Percentiles rank a stretch among this genome's conserved stretches.
Conservation (phyloP, 2,888 invertebrate species). For the Uloborus plumipes region DNA sequence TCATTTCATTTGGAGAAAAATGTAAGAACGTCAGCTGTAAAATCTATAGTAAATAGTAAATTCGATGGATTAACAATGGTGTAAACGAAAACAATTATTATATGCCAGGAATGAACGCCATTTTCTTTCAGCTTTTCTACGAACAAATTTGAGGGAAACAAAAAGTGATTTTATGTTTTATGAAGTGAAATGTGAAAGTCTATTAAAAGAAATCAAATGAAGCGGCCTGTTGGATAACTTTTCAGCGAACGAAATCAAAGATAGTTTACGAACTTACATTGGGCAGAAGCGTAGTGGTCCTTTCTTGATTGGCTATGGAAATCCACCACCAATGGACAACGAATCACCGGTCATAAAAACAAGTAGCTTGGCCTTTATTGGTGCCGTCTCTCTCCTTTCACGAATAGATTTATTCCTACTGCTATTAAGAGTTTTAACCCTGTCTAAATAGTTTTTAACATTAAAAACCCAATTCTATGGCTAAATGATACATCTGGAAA, state of each 20-base stretch:
- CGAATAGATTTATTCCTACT: slow-evolving; percentile 18
- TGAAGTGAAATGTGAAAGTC: neutral
- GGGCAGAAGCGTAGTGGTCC: slow-evolving; percentile 77
- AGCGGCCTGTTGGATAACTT: slow-evolving; percentile 59
- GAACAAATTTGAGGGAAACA: neutral
- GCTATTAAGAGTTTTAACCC: neutral
- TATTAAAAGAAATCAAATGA: slow-evolving; percentile 44
- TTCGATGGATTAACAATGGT: too few species aligned
- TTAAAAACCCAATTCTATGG: too few species aligned
- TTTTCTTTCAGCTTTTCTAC: slow-evolving; percentile 32
- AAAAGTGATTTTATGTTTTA: too few species aligned
- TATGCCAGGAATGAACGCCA: slow-evolving; percentile 26
- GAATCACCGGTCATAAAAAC: slow-evolving; percentile 71
- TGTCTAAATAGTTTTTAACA: too few species aligned
- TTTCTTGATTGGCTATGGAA: slow-evolving; percentile 83
- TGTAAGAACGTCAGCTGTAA: too few species aligned
- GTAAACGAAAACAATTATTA: too few species aligned
- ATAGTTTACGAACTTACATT: slow-evolving; percentile 83
- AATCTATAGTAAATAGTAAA: too few species aligned
- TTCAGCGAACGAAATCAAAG: slow-evolving; percentile 70
- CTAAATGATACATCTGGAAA: too few species aligned
- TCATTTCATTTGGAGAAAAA: too few species aligned
- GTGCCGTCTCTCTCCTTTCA: slow-evolving; percentile 52
- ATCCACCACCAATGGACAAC: slow-evolving; percentile 88
- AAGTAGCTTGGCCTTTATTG: slow-evolving; percentile 65